Base-by-base conservation (phyloP, 1,140 invertebrate genomes). In the Venturia canescens region DNA sequence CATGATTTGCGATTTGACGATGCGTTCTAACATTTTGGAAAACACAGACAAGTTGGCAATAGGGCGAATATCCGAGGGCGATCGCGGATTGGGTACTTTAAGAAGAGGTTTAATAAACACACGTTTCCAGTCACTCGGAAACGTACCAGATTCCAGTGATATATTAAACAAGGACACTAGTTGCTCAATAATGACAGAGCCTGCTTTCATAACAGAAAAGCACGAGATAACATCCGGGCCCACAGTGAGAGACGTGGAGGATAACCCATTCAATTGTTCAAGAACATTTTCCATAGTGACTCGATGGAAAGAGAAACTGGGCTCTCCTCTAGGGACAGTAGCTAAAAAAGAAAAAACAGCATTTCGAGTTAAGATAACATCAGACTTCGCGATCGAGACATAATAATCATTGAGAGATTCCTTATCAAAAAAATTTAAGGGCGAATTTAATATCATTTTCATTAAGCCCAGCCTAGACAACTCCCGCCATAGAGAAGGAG, bases 21-120 rank as follows among this genome's bases (percentile, higher is more conserved):
- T 0, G 1, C 53, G 21, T 53, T 83, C 75, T 5, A 80, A 44
- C 16, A 83, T 44, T 27, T 83, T 83, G 2, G 57, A 78, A 7
- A 63, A 48, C 6, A n/a, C 75, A 13, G 16, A 26, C 3, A 78
- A 15, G 38, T 63, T 78, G 13, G 75, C 75, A 38, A 78, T 78
- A 6, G 75, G 75, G 13, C 75, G 29, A 1, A 57, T 78, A 21
- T 78, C 75, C 15, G 57, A 44, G 2, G 57, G 57, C 7, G 75
- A 78, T 3, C 21, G 11, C 23, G 27, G 75, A n/a, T 53, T 63
- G 3, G 27, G 6, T 16, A 63, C 31, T 16, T 66, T 78, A 0
- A 26, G 27, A 3, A 72, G 70, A 3, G 70, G 70, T 1, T 21
- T 1, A 26, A 72, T 72, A 11, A 50, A 72, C 0, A 44, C 70